Percentiles rank a stretch among this genome's conserved stretches.
These are phyloP conservation scores for Torymus texanus DNA, from an alignment of 2,888 invertebrate species.

Conservation along the genomic window DNA sequence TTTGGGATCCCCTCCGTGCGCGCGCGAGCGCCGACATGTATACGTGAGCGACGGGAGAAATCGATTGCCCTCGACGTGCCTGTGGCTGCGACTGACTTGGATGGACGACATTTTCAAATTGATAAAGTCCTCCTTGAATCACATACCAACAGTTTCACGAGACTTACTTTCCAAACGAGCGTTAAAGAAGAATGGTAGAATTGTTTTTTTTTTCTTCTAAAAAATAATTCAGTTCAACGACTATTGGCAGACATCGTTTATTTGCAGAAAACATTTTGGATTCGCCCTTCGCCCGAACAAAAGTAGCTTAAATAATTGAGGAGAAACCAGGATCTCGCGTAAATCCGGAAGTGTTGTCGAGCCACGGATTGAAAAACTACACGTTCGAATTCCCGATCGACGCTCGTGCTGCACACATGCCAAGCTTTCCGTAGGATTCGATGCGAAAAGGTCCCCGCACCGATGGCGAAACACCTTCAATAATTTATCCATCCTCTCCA, in stretches of 20 bases:
- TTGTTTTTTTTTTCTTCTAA: no score
- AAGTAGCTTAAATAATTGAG: no score
- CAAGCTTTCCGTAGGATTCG: background rate
- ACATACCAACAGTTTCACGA: no score
- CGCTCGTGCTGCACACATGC: background rate
- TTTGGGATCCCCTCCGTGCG: slow-evolving; percentile 7
- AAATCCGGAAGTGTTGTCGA: slow-evolving; percentile 1
- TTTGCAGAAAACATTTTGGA: no score
- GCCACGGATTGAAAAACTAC: background rate
- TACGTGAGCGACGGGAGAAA: background rate
- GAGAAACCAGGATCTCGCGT: background rate
- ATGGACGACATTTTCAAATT: no score
- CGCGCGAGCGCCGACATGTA: background rate
- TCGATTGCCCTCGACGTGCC: slow-evolving; percentile 27
- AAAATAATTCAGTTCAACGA: no score
- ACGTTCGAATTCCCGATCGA: background rate
- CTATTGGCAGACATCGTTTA: no score
- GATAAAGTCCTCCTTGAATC: no score
- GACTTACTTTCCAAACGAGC: no score
- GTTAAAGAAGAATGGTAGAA: no score
- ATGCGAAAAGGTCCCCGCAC: background rate
- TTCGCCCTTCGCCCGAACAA: no score
- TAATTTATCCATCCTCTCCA: slow-evolving; percentile 1
- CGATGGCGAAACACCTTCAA: background rate
- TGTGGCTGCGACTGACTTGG: background rate